These are phyloP conservation scores for Spialia ferax DNA, from an alignment of 2,888 invertebrate species.

Conservation along the genomic window DNA sequence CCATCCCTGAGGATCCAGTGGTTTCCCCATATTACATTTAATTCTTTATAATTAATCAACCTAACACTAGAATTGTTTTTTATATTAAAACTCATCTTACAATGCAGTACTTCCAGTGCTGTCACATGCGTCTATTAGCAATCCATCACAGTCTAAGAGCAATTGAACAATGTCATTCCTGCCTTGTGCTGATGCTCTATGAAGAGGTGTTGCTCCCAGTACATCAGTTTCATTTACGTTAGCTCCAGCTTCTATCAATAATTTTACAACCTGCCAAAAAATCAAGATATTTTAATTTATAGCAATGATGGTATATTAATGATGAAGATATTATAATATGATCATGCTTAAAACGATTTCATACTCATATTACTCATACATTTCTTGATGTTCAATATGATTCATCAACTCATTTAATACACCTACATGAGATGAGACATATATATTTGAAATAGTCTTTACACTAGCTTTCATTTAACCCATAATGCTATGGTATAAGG, in stretches of 20 bases:
- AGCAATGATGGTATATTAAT: no score
- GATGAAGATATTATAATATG: no score
- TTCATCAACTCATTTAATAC: no score
- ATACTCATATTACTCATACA: no score
- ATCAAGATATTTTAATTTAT: not conserved
- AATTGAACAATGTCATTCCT: constrained; percentile 91
- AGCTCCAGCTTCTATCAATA: constrained; percentile 89
- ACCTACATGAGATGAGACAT: no score
- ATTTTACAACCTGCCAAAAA: constrained; percentile 87
- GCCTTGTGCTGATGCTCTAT: constrained; percentile 93
- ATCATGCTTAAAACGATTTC: no score
- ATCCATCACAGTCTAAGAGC: constrained; percentile 85
- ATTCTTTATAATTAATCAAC: not conserved
- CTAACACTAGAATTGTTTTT: not conserved
- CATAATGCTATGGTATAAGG: no score
- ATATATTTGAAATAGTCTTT: no score
- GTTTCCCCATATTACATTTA: not conserved
- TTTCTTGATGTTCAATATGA: no score
- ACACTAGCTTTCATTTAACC: no score
- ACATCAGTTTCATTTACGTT: constrained; percentile 88
- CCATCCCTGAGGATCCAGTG: no score
- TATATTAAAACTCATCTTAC: constrained; percentile 72
- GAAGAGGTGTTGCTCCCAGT: constrained; percentile 85
- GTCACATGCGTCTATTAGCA: constrained; percentile 88
- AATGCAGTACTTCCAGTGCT: constrained; percentile 92